Evolutionary conservation across 1,140 invertebrate species (phyloP).

Genomic region (Gonatopus flavifemur): DNA sequence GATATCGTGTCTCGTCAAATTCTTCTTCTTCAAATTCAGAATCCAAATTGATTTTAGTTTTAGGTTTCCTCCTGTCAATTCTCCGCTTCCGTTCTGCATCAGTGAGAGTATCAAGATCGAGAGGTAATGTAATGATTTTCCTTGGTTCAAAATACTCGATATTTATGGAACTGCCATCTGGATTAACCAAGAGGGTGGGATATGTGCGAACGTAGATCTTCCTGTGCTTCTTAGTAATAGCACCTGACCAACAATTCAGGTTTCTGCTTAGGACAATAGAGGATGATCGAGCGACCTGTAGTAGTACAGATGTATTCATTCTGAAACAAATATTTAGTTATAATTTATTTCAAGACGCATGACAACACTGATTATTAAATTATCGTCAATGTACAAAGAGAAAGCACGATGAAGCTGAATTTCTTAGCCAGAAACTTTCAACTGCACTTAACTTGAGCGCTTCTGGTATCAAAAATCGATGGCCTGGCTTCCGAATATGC

Average conservation of each 20-base stretch:
- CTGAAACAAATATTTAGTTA: conserved; percentile 27
- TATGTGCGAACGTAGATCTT: conserved; percentile 70
- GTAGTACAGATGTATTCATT: conserved; percentile 27
- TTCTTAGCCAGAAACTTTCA: too few species aligned
- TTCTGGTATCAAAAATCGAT: too few species aligned
- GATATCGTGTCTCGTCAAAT: conserved; percentile 77
- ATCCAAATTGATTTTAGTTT: conserved; percentile 71
- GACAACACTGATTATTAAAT: too few species aligned
- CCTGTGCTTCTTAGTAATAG: conserved; percentile 71
- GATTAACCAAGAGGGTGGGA: conserved; percentile 73
- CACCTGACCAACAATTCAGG: conserved; percentile 68
- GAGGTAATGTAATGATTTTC: conserved; percentile 81
- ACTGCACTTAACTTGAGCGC: too few species aligned
- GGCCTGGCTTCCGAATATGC: too few species aligned
- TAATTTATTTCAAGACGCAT: too few species aligned
- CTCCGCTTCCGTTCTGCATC: conserved; percentile 69
- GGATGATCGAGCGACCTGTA: conserved; percentile 3
- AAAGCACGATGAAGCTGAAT: too few species aligned
- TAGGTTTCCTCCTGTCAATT: conserved; percentile 72
- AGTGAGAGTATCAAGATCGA: conserved; percentile 70
- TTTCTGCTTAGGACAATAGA: conserved; percentile 29
- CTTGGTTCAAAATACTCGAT: conserved; percentile 82
- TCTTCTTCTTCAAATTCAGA: conserved; percentile 75
- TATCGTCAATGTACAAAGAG: too few species aligned
- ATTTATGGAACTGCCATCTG: conserved; percentile 82